Percentiles rank a stretch among this genome's conserved stretches.
phyloP scores from a whole-genome alignment of 2,113 vertebrate species.

The Rattus norvegicus region DNA sequence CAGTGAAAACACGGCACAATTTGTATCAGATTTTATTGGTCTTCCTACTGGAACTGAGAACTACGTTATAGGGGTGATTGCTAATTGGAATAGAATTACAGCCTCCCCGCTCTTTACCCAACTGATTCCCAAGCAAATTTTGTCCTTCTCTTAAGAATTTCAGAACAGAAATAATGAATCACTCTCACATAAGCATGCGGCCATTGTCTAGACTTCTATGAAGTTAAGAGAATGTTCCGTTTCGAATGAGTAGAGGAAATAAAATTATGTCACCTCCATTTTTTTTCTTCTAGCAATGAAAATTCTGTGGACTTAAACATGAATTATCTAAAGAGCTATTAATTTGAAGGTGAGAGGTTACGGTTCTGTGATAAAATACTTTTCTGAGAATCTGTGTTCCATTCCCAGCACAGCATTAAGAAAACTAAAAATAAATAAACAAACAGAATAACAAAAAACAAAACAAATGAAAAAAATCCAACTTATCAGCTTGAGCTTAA shows the following conservation, averaged over 20 bases:
- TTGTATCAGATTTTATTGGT: constrained; percentile 49
- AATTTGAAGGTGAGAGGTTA: neutral
- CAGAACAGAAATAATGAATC: neutral
- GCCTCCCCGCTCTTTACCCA: neutral
- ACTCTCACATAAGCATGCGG: constrained; percentile 35
- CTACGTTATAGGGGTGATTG: neutral
- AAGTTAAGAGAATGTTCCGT: constrained; percentile 24
- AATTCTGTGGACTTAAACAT: neutral
- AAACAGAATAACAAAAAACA: neutral
- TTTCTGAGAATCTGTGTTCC: neutral
- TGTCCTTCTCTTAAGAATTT: neutral
- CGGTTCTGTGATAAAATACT: neutral
- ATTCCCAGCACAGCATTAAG: neutral
- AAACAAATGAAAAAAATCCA: neutral
- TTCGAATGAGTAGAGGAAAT: constrained; percentile 68
- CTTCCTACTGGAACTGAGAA: constrained; percentile 46
- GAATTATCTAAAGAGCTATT: neutral
- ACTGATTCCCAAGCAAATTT: neutral
- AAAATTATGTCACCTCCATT: constrained; percentile 40
- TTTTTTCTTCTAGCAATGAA: constrained; percentile 7
- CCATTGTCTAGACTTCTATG: constrained; percentile 51
- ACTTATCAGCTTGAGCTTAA: neutral
- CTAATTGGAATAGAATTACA: neutral
- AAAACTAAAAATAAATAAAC: neutral
- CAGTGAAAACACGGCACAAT: neutral